Evolutionary conservation across 2,113 vertebrate species (phyloP), one percentile per base, ranked within the genome.

Genomic region (Laticauda colubrina): DNA sequence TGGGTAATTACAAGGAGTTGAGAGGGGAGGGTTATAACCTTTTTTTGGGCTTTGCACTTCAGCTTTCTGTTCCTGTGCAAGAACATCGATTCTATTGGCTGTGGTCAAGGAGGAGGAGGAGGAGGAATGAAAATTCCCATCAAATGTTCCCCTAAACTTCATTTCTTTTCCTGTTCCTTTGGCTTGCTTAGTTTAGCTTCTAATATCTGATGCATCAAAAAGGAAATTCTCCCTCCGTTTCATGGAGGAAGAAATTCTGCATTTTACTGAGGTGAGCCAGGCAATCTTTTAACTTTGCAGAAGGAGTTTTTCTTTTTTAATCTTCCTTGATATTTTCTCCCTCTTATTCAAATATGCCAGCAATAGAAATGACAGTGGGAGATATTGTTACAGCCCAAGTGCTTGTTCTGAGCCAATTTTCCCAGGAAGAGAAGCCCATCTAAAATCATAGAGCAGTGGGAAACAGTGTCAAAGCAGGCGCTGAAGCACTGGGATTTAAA

Each of bases 361-460:
- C n/a, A 93, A 88, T 57, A 85, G 86, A 94, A 92, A 51, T 24
- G 14, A 88, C 9, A 15, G 20, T 14, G 20, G 57, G 21, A n/a
- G 48, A 12, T n/a, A 91, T 39, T 61, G 54, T 51, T n/a, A 29
- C 55, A 53, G 0, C 48, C 81, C 29, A 55, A 7, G 92, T 56
- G 87, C 14, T 2, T 26, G 54, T 91, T 56, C 21, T 45, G 87
- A n/a, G 24, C 55, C n/a, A 53, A 85, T 51, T 51, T 18, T 87
- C 87, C 29, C 90, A 91, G 34, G 55, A 54, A 88, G 91, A 10
- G 53, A 93, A 94, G 45, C 87, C 85, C 88, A 34, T 29, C 24
- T 94, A 90, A 90, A 59, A n/a, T 85, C 75, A 69, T n/a, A 90
- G 90, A 89, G 24, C 90, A 26, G 89, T n/a, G 8, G 48, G 95